phyloP scores from a whole-genome alignment of 2,888 invertebrate species.

The Chrysodeixis includens region DNA sequence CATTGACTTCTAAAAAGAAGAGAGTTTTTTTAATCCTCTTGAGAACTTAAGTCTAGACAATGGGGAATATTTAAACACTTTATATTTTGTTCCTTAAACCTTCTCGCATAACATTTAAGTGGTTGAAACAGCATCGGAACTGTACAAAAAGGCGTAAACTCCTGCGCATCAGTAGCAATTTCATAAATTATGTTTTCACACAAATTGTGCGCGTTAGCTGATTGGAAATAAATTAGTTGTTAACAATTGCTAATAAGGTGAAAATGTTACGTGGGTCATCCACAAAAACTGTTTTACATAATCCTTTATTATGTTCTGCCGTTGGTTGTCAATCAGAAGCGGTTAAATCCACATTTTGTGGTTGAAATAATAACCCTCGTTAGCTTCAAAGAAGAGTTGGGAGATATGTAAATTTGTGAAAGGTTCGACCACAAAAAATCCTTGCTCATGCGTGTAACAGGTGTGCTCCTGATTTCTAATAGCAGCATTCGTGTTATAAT shows the following conservation, averaged over 20 bases:
- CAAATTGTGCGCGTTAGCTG: conserved; percentile 65
- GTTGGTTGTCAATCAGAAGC: conserved; percentile 82
- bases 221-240: conserved; percentile 73
- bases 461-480: conserved; percentile 85
- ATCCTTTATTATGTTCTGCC: conserved; percentile 73
- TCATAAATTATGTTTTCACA: conserved; percentile 62
- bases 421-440: conserved; percentile 82
- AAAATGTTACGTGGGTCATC: conserved; percentile 72
- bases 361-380: conserved; percentile 86
- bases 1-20: not conserved
- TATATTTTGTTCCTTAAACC: conserved; percentile 11
- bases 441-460: conserved; percentile 81
- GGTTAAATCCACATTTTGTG: conserved; percentile 83
- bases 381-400: conserved; percentile 81
- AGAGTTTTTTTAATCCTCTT: not conserved
- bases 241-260: conserved; percentile 80
- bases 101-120: conserved; percentile 29
- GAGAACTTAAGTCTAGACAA: not conserved
- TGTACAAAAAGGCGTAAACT: conserved; percentile 47
- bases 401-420: conserved; percentile 86
- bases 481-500: conserved; percentile 70
- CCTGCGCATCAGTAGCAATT: conserved; percentile 60
- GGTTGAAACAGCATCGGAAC: conserved; percentile 20
- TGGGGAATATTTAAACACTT: conserved; percentile 24
- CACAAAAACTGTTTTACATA: conserved; percentile 69